Evolutionary conservation across 2,888 invertebrate species (phyloP), one percentile per base, ranked within the genome.

Genomic region (Cheilosia soror): DNA sequence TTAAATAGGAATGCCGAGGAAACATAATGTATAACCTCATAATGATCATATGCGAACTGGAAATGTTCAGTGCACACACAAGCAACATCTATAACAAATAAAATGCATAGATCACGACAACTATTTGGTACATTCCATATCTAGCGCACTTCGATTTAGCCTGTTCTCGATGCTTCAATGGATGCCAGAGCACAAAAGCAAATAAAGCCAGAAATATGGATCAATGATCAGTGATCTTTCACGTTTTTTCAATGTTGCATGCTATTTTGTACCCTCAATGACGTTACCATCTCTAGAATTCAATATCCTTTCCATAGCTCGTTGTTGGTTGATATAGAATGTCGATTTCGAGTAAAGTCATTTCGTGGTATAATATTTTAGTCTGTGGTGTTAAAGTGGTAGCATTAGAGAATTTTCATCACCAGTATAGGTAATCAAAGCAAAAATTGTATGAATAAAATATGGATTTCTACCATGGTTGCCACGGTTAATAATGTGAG

Each of bases 211-310:
- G 73, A 83, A 85, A 85, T 85, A 85, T 85, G 80, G 85, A 85
- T 85, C 84, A 85, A 66, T 76, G 80, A 85, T 85, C 85, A 76
- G 85, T 85, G 85, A 85, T 85, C 85, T 85, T 85, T 85, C 85
- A 85, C 85, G 85, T 85, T 85, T 80, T 80, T 80, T 72, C 80
- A 85, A 80, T 85, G 85, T 44, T 80, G 85, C 85, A 85, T 85
- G 85, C 76, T 37, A 80, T 71, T 82, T 76, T 77, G 72, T 37
- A 37, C 37, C 11, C 31, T 53, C 63, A 42, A 58, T 71, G 63
- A 58, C 40, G 73, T 69, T 72, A 6, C 47, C 20, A 15, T 33
- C 25, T 37, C 47, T 44, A 20, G 15, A 53, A 63, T 78, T 78
- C 29, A 63, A 78, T 78, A 71, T 60, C 66, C 60, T 75, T 69